A percentile compares a stretch with the other conserved stretches of the same genome.
phyloP scores from a whole-genome alignment of 2,113 vertebrate species.

The Ailurus styani region DNA sequence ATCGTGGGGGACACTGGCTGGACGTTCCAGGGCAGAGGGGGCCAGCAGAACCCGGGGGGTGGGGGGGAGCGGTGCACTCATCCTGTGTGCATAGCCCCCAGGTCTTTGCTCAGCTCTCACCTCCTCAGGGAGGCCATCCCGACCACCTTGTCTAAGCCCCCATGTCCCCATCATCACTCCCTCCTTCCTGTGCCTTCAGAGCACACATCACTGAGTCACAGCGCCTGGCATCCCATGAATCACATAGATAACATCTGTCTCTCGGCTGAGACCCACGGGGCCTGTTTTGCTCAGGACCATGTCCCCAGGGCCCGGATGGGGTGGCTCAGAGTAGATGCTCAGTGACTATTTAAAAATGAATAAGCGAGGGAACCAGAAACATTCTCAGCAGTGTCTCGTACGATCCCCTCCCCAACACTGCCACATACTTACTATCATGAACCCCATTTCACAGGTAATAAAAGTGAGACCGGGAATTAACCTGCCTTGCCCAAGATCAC shows the following conservation, averaged over 20 bases:
- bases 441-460: not conserved
- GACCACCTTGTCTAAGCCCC: not conserved
- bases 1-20: not conserved
- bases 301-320: not conserved
- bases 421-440: not conserved
- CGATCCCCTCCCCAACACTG: not conserved
- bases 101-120: not conserved
- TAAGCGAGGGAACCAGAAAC: not conserved
- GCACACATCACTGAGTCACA: not conserved
- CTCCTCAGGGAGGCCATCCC: not conserved
- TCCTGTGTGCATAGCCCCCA: not conserved
- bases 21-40: not conserved
- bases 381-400: not conserved
- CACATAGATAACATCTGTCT: not conserved
- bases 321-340: not conserved
- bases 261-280: not conserved
- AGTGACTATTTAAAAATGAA: not conserved
- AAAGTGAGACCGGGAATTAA: not conserved
- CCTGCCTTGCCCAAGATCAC: not conserved
- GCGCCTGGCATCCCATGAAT: too few relatives aligned
- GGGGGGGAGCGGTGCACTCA: not conserved
- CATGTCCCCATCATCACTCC: accelerated
- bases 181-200: not conserved
- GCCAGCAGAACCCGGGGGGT: too few relatives aligned
- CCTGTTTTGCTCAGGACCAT: not conserved